Conservation (phyloP, 2,113 vertebrate genomes). For the Hypocryptadius cinnamomeus region DNA sequence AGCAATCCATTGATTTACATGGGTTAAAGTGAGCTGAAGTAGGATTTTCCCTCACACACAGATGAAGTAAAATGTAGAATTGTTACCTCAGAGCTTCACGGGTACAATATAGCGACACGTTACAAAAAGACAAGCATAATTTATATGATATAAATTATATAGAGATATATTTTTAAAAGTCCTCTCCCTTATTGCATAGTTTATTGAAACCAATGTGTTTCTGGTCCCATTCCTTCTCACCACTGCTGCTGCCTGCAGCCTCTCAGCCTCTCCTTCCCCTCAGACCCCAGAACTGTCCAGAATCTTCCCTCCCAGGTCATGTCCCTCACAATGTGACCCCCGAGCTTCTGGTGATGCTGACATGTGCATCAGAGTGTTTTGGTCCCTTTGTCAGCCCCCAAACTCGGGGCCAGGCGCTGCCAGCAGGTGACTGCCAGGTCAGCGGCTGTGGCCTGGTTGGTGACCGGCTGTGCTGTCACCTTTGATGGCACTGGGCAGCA, state of each 20-base stretch:
- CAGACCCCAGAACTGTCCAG: background rate
- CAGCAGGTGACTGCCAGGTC: background rate
- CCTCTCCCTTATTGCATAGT: conserved; percentile 4
- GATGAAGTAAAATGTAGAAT: background rate
- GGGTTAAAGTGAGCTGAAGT: background rate
- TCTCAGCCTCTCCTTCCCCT: background rate
- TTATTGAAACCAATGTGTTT: background rate
- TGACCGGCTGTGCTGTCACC: background rate
- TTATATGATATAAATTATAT: conserved; percentile 41
- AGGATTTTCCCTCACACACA: background rate
- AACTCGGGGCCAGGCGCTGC: background rate
- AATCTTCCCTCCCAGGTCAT: background rate
- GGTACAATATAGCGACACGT: background rate
- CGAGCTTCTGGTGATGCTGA: background rate
- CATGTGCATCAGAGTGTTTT: background rate
- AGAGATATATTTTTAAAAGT: conserved; percentile 58
- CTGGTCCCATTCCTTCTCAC: background rate
- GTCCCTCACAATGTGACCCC: background rate
- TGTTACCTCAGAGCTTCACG: background rate
- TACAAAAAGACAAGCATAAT: background rate
- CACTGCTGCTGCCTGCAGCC: background rate
- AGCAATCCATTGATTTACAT: background rate
- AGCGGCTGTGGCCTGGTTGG: background rate
- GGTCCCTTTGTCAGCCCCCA: background rate
- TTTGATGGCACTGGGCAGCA: background rate